Conservation (phyloP, 2,113 vertebrate genomes). For the Scopus umbretta region DNA sequence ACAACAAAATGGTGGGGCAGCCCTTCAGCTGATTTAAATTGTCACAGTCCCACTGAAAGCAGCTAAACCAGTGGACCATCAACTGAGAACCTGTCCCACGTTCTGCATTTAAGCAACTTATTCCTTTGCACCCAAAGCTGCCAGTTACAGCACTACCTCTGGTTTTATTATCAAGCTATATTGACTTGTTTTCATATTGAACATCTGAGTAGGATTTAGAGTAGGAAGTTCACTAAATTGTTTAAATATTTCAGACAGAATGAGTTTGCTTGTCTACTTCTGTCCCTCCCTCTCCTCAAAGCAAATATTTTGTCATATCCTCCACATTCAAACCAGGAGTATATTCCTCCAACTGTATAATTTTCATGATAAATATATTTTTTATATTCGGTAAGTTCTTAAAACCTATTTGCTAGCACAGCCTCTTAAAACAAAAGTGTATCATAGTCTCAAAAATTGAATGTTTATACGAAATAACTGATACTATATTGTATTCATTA, state of each 20-base stretch:
- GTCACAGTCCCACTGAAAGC: neutral
- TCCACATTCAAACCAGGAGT: neutral
- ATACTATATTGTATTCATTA: neutral
- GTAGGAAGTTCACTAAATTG: conserved; percentile 41
- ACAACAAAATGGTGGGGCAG: conserved; percentile 4
- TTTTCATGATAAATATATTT: neutral
- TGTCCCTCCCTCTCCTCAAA: neutral
- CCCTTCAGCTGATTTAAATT: neutral
- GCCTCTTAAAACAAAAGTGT: neutral
- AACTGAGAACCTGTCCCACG: neutral
- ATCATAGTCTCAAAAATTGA: neutral
- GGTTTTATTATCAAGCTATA: conserved; percentile 18
- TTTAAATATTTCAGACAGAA: conserved; percentile 18
- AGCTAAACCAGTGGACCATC: neutral
- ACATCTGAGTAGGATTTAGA: neutral
- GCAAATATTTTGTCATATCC: neutral
- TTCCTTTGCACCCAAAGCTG: neutral
- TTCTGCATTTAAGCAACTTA: neutral
- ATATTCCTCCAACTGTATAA: neutral
- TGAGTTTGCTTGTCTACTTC: conserved; percentile 38
- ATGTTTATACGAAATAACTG: neutral
- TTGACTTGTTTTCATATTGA: conserved; percentile 1
- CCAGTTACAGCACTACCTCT: conserved; percentile 6
- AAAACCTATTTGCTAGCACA: neutral
- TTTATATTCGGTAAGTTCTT: neutral